These are phyloP conservation scores for Cheilosia urbana DNA, from an alignment of 2,888 invertebrate genomes.

Conservation along the genomic window DNA sequence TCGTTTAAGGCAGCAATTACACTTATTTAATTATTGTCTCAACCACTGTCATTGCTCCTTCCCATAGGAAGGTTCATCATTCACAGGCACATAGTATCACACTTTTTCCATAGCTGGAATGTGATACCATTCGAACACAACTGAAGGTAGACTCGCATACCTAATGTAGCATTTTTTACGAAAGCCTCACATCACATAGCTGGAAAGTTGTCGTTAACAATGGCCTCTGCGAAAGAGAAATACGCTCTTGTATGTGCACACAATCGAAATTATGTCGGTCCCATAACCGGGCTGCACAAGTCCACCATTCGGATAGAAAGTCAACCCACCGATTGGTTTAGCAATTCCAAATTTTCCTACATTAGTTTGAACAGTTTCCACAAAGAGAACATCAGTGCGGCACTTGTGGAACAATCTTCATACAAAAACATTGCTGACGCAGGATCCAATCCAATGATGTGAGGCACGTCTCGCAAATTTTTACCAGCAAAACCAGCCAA, in stretches of 20 bases:
- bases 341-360: constrained; percentile 78
- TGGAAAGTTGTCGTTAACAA: constrained; percentile 79
- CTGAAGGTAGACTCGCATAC: constrained; percentile 79
- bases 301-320: constrained; percentile 85
- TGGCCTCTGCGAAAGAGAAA: constrained; percentile 84
- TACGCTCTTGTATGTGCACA: constrained; percentile 84
- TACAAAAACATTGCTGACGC: constrained; percentile 77
- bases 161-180: constrained; percentile 81
- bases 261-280: constrained; percentile 80
- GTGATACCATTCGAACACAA: constrained; percentile 79
- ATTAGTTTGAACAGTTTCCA: constrained; percentile 79
- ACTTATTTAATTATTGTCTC: background rate
- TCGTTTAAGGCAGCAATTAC: no score
- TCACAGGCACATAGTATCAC: constrained; percentile 81
- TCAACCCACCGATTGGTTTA: constrained; percentile 82
- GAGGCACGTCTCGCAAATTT: constrained; percentile 84
- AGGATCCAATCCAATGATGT: constrained; percentile 83
- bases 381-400: constrained; percentile 78
- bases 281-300: constrained; percentile 85
- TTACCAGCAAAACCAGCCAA: constrained; percentile 86
- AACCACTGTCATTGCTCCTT: background rate
- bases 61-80: constrained; percentile 78
- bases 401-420: constrained; percentile 77
- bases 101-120: constrained; percentile 77
- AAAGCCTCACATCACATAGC: constrained; percentile 78